Evolutionary conservation across 2,888 invertebrate species (phyloP).

Genomic region (Penaeus monodon): DNA sequence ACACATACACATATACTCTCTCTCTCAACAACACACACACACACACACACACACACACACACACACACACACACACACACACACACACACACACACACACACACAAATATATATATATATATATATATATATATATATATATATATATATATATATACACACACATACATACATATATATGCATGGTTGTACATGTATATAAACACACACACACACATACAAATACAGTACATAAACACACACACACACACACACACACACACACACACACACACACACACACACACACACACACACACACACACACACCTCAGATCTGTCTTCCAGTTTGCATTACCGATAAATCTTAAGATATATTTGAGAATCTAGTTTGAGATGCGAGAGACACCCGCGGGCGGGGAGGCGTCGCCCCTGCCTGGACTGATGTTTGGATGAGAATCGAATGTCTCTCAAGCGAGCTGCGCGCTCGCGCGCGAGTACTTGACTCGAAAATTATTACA

Average conservation of each 20-base stretch:
- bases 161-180: constrained; percentile 3
- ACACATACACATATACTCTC: too few relatives aligned
- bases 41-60: too few relatives aligned
- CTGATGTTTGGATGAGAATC: neutral
- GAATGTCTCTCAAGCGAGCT: neutral
- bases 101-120: too few relatives aligned
- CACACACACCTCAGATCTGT: constrained; percentile 1
- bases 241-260: neutral
- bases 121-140: constrained; percentile 13
- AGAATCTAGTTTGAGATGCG: constrained; percentile 21
- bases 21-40: too few relatives aligned
- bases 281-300: constrained; percentile 14
- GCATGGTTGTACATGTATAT: neutral
- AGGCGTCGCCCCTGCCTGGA: neutral
- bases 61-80: too few relatives aligned
- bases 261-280: constrained; percentile 15
- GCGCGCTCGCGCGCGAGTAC: too few relatives aligned
- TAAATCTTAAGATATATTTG: neutral
- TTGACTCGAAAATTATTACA: too few relatives aligned
- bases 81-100: too few relatives aligned
- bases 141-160: constrained; percentile 13
- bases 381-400: neutral
- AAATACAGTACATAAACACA: neutral
- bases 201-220: neutral
- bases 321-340: constrained; percentile 2